phyloP scores from a whole-genome alignment of 1,140 invertebrate species.

The Drosophila suzukii region DNA sequence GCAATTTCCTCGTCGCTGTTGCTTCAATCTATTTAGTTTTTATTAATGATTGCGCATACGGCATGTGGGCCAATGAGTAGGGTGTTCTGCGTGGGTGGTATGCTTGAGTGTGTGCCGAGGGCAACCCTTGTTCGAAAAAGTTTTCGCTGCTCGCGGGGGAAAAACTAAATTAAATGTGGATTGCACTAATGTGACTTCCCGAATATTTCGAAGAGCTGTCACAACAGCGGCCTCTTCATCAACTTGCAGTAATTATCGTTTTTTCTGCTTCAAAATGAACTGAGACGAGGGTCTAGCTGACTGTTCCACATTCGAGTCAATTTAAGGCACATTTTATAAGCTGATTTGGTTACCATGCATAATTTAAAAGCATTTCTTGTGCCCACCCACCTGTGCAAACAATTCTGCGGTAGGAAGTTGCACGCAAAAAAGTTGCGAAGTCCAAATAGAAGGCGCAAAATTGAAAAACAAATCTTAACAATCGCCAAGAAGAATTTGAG shows the following conservation, averaged over 20 bases:
- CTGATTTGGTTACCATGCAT: slow-evolving; percentile 47
- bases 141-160: slow-evolving; percentile 11
- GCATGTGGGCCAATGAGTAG: slow-evolving; percentile 46
- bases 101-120: slow-evolving; percentile 1
- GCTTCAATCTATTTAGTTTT: slow-evolving; percentile 74
- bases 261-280: slow-evolving; percentile 53
- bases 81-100: background rate
- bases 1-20: slow-evolving; percentile 13
- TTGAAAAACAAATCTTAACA: slow-evolving; percentile 16
- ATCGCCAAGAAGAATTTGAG: slow-evolving; percentile 1
- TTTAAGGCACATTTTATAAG: slow-evolving; percentile 53
- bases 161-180: slow-evolving; percentile 60
- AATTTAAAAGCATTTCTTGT: slow-evolving; percentile 42
- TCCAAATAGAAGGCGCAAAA: slow-evolving; percentile 37
- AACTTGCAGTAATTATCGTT: slow-evolving; percentile 40
- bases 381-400: slow-evolving; percentile 39
- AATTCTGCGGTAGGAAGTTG: slow-evolving; percentile 36
- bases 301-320: slow-evolving; percentile 24
- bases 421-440: slow-evolving; percentile 33
- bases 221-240: slow-evolving; percentile 35
- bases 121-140: slow-evolving; percentile 45
- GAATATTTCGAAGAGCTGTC: slow-evolving; percentile 17
- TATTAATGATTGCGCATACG: slow-evolving; percentile 75
- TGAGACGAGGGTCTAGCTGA: slow-evolving; percentile 34
- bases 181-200: slow-evolving; percentile 58